Evolutionary conservation across 2,888 invertebrate genomes (phyloP).

Genomic region (Pachydiplax longipennis): DNA sequence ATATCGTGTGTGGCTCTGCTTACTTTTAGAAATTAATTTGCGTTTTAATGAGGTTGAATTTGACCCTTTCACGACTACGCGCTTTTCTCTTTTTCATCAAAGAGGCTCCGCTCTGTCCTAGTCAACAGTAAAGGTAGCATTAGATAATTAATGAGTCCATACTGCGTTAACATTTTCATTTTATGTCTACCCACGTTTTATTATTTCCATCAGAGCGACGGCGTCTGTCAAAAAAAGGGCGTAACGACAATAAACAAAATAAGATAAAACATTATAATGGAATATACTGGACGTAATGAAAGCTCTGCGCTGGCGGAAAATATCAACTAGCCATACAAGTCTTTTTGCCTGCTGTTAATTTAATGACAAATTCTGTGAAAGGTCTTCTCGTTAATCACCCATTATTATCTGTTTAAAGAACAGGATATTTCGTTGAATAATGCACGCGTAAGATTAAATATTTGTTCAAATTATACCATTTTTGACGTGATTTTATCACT

Average conservation of each 20-base stretch:
- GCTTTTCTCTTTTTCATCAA: not conserved
- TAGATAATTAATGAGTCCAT: not conserved
- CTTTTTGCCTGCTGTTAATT: too few relatives aligned
- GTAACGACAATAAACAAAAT: not conserved
- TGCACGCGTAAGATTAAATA: too few relatives aligned
- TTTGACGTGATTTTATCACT: too few relatives aligned
- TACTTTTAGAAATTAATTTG: not conserved
- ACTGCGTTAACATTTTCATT: not conserved
- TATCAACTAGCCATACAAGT: too few relatives aligned
- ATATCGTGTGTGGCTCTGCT: not conserved
- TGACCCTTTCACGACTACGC: not conserved
- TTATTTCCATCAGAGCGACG: not conserved
- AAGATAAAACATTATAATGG: too few relatives aligned
- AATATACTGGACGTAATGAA: too few relatives aligned
- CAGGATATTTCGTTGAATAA: too few relatives aligned
- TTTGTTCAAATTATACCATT: too few relatives aligned
- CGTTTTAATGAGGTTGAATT: not conserved
- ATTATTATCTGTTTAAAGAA: too few relatives aligned
- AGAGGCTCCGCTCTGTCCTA: not conserved
- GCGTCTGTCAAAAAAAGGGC: not conserved
- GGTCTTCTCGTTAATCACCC: too few relatives aligned
- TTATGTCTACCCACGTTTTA: not conserved
- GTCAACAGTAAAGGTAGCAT: not conserved
- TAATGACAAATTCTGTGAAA: too few relatives aligned
- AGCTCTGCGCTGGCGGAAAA: too few relatives aligned